Percentiles rank a stretch among this genome's conserved stretches.
phyloP scores from a whole-genome alignment of 2,113 vertebrate genomes.

The Chaetops frenatus region DNA sequence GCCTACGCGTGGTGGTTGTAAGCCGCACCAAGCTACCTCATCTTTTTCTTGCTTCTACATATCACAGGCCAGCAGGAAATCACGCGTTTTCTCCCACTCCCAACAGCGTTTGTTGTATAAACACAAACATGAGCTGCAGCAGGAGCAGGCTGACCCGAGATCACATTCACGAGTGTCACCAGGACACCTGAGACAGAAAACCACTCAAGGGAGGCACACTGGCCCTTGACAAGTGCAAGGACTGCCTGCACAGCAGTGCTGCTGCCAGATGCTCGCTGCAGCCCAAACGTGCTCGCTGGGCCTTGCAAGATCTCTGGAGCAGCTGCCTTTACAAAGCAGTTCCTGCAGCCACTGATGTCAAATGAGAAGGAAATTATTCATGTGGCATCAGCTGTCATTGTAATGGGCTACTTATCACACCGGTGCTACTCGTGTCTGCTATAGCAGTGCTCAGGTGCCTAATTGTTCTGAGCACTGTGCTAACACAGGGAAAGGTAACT shows the following conservation, averaged over 20 bases:
- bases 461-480: background rate
- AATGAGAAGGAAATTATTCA: background rate
- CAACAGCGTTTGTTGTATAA: rapidly evolving
- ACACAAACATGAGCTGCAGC: background rate
- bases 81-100: background rate
- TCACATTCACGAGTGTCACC: background rate
- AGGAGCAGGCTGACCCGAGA: background rate
- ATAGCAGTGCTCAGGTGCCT: background rate
- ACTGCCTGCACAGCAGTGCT: background rate
- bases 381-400: background rate
- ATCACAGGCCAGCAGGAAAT: background rate
- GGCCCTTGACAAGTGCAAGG: background rate
- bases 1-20: too few relatives aligned
- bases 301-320: background rate
- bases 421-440: background rate
- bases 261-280: rapidly evolving
- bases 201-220: rapidly evolving
- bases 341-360: background rate
- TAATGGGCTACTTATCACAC: background rate
- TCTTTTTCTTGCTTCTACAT: background rate
- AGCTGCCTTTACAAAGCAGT: background rate
- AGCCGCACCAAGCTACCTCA: background rate
- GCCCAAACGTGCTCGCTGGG: background rate
- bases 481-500: background rate
- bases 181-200: background rate